Evolutionary conservation across 2,113 vertebrate genomes (phyloP).

Genomic region (Nesoenas mayeri): DNA sequence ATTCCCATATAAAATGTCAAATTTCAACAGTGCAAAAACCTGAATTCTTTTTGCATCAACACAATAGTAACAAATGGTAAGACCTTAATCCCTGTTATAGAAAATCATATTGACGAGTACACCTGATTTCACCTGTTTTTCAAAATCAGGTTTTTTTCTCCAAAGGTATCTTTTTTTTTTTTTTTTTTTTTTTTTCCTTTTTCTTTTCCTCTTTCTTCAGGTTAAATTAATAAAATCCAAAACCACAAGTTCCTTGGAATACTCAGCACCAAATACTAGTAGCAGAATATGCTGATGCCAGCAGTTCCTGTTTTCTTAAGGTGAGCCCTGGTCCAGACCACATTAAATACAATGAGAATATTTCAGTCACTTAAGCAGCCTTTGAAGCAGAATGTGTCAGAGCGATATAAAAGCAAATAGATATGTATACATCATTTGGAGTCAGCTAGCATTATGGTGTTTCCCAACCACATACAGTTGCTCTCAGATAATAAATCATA

Average conservation of each 20-base stretch:
- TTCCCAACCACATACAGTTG: neutral
- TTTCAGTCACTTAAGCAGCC: neutral
- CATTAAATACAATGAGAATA: neutral
- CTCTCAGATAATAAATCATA: neutral
- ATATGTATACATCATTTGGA: neutral
- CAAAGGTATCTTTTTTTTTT: rapidly evolving
- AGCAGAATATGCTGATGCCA: neutral
- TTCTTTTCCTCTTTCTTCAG: neutral
- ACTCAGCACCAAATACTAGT: neutral
- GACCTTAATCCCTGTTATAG: neutral
- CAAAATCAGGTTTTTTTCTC: neutral
- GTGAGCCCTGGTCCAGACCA: neutral
- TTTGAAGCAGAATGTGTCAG: neutral
- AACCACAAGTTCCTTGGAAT: neutral
- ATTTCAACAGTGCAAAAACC: too few relatives aligned
- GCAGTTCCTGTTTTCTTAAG: neutral
- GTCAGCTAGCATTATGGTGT: neutral
- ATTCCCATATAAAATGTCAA: too few relatives aligned
- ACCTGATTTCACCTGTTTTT: neutral
- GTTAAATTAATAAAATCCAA: neutral
- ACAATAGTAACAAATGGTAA: neutral
- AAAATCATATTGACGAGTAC: neutral
- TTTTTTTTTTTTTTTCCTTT: too few relatives aligned
- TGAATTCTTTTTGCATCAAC: too few relatives aligned
- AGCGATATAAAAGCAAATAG: neutral